Evolutionary conservation across 2,797 vertebrate species (phyloP).

Genomic region (Rhinoraja longicauda): DNA sequence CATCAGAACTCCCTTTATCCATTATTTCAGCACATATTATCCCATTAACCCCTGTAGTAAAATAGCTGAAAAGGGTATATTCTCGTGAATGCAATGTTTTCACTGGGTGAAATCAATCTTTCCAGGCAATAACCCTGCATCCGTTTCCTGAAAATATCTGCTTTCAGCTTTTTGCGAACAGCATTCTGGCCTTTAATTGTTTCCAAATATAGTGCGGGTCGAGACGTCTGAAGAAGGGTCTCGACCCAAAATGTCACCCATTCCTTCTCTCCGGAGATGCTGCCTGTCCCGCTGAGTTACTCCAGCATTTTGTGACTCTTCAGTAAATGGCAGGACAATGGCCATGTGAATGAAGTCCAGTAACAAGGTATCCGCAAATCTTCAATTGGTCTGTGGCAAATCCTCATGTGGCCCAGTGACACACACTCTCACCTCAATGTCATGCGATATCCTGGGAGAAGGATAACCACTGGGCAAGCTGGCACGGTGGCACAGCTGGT

Average conservation of each 20-base stretch:
- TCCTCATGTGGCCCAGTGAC: too few species aligned
- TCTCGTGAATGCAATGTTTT: not conserved
- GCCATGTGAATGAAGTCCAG: not conserved
- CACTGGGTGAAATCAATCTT: not conserved
- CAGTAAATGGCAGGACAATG: not conserved
- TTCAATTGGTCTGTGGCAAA: not conserved
- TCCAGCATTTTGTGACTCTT: not conserved
- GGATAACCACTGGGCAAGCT: not conserved
- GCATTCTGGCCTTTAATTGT: not conserved
- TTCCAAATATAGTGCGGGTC: too few species aligned
- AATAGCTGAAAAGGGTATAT: not conserved
- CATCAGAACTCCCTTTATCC: not conserved
- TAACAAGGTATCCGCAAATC: not conserved
- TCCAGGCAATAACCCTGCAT: not conserved
- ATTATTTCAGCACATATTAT: conserved; percentile 4
- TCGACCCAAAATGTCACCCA: too few species aligned
- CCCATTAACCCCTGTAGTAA: not conserved
- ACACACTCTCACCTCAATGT: not conserved
- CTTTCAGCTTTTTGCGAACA: not conserved
- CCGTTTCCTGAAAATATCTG: not conserved
- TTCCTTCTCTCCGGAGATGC: too few species aligned
- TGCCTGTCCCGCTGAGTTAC: too few species aligned
- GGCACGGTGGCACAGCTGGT: too few species aligned
- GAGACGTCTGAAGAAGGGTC: too few species aligned
- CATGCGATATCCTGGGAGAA: not conserved